phyloP scores from a whole-genome alignment of 2,113 vertebrate species.

The Hipposideros armiger region DNA sequence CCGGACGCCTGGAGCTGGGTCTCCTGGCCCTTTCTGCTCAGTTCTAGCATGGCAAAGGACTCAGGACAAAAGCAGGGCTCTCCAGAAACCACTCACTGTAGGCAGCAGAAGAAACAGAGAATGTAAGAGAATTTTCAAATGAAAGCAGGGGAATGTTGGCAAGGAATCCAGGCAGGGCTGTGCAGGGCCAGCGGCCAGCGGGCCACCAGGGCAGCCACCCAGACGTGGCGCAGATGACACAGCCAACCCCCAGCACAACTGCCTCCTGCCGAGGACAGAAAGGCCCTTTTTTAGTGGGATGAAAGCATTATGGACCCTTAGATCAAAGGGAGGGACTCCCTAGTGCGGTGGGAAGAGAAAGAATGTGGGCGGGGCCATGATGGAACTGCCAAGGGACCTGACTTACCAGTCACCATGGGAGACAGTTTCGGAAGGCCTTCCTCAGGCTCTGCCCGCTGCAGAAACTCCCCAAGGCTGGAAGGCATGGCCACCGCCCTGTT shows the following conservation, averaged over 20 bases:
- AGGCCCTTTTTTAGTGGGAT: not conserved
- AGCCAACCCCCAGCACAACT: not conserved
- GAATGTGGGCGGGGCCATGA: not conserved
- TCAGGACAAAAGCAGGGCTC: not conserved
- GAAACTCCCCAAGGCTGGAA: too few relatives aligned
- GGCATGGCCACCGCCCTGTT: fast-evolving
- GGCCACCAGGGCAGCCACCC: not conserved
- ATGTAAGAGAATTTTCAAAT: not conserved
- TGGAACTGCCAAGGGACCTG: fast-evolving
- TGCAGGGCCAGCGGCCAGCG: not conserved
- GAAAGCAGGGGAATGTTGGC: not conserved
- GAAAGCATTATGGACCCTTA: fast-evolving
- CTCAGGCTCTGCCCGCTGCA: not conserved
- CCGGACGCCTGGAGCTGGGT: fast-evolving
- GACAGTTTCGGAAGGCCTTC: fast-evolving
- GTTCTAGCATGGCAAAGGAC: not conserved
- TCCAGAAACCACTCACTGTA: fast-evolving
- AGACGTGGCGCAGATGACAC: not conserved
- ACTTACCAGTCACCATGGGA: fast-evolving
- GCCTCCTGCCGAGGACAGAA: not conserved
- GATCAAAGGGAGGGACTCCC: not conserved
- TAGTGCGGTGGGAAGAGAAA: not conserved
- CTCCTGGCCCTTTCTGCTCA: not conserved
- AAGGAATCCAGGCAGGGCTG: not conserved
- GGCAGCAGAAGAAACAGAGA: not conserved